Evolutionary conservation across 2,113 vertebrate species (phyloP).

Genomic region (Corvus cornix): DNA sequence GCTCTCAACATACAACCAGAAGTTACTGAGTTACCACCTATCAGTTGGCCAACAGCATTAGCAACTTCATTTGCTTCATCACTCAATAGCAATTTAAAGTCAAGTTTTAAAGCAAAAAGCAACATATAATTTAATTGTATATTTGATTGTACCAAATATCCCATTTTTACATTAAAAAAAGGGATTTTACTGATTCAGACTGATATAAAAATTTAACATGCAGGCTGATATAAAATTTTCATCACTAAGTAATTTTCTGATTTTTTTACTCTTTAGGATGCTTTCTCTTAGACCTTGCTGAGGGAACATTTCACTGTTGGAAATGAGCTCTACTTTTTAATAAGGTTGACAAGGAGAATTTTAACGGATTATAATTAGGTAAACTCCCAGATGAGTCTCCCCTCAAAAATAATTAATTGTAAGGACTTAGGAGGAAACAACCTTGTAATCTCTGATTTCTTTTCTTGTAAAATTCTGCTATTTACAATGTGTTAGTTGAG

Average conservation of each 20-base stretch:
- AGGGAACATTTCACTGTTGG: not conserved
- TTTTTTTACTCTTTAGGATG: not conserved
- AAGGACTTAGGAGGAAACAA: not conserved
- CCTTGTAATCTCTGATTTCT: not conserved
- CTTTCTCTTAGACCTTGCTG: not conserved
- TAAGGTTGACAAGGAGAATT: not conserved
- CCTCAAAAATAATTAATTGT: constrained; percentile 14
- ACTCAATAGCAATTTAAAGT: not conserved
- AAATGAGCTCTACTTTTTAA: not conserved
- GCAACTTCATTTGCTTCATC: not conserved
- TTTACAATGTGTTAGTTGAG: not conserved
- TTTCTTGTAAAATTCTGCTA: not conserved
- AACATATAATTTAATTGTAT: not conserved
- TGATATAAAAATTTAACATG: constrained; percentile 54
- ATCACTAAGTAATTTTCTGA: not conserved
- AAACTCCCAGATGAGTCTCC: not conserved
- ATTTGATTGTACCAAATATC: not conserved
- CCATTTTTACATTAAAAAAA: constrained; percentile 44
- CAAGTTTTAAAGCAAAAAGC: not conserved
- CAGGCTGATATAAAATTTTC: constrained; percentile 56
- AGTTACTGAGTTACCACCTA: not conserved
- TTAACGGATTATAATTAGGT: not conserved
- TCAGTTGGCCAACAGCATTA: not conserved
- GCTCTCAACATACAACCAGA: not conserved
- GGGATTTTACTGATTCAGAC: constrained; percentile 64